Evolutionary conservation across 2,113 vertebrate species (phyloP), one percentile per base, ranked within the genome.

Genomic region (Psittacus erithacus): DNA sequence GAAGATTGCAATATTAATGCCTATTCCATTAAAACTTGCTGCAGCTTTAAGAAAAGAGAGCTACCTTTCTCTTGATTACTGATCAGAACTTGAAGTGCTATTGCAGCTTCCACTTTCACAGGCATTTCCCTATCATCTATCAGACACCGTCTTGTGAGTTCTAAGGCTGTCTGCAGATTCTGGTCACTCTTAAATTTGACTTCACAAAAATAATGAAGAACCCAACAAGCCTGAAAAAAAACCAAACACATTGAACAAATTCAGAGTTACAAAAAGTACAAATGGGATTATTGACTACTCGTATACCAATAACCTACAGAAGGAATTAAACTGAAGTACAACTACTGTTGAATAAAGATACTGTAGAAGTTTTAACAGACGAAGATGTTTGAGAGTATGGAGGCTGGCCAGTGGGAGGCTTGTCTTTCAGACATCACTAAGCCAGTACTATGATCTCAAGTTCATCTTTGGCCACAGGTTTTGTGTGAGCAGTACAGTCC

Each of bases 51-150:
- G 29, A 38, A 80, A 46, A 88, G 46, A 83, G 8, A 13, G 17
- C 67, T 97, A 99, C 99, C 99, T 99, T 99, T 99, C 97, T 99
- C 99, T 97, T 99, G 99, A 98, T 99, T 99, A 97, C 99, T 99
- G 96, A 99, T 99, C 94, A 99, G 98, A 88, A 99, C 99, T 90
- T 99, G 99, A 92, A 99, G 98, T 29, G 99, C 99, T 70, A 99
- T 99, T 79, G 99, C 99, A 46, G 99, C 99, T 98, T 99, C 99
- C 81, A 99, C 99, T 97, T 99, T 99, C 41, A 99, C 99, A 43
- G 99, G 99, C 99, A 99, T 99, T 98, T 99, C 99, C 50, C 99
- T 99, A 88, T 99, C 99, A 86, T 99, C 99, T 96, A 99, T 99
- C 75, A 99, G 98, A 98, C 99, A 99, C 75, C 98, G 97, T 84